Percentiles rank a stretch among this genome's conserved stretches.
phyloP scores from a whole-genome alignment of 1,140 invertebrate species.

The Helicoverpa zea region DNA sequence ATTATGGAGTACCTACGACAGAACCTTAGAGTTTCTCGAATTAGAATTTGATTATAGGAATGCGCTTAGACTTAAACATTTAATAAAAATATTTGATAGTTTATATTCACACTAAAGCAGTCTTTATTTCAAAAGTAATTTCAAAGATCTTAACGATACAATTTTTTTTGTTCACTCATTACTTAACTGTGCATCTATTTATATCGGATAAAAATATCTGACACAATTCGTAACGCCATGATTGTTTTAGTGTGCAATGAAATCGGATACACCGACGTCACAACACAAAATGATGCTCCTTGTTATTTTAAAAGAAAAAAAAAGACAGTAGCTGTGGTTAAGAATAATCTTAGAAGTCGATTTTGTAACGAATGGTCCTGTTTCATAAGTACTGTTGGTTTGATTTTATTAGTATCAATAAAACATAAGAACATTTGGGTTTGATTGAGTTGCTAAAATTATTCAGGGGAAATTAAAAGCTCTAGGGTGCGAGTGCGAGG shows the following conservation, averaged over 20 bases:
- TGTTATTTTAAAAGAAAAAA: constrained; percentile 9
- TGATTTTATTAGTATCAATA: neutral
- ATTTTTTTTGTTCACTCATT: neutral
- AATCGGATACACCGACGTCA: constrained; percentile 34
- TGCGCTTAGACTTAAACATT: no score
- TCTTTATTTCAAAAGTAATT: no score
- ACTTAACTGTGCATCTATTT: constrained; percentile 31
- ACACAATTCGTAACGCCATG: constrained; percentile 43
- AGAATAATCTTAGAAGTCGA: neutral
- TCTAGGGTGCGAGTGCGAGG: no score
- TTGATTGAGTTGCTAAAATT: neutral
- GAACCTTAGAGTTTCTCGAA: no score
- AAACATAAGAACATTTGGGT: neutral
- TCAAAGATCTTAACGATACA: no score
- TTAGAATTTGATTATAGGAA: no score
- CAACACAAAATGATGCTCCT: constrained; percentile 30
- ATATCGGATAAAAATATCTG: constrained; percentile 48
- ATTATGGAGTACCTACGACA: no score
- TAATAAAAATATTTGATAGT: no score
- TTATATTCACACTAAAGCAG: no score
- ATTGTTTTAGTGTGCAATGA: constrained; percentile 53
- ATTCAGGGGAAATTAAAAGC: no score
- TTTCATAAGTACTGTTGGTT: constrained; percentile 19
- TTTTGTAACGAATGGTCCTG: constrained; percentile 21
- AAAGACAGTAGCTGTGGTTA: constrained; percentile 14